Conservation (phyloP, 2,797 vertebrate species). For the Basileuterus tristriatus region DNA sequence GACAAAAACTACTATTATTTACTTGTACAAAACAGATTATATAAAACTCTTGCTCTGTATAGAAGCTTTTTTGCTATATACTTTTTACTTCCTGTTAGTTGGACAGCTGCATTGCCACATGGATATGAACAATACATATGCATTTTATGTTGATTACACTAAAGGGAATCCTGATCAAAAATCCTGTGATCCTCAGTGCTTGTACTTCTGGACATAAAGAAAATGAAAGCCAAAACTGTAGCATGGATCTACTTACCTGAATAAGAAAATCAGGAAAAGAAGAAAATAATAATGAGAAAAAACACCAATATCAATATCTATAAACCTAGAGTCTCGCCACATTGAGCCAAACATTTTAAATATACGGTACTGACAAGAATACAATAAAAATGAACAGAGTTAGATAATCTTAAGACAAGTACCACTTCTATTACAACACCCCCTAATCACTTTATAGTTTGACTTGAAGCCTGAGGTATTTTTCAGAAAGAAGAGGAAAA, state of each 20-base stretch:
- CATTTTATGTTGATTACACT: not conserved
- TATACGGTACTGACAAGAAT: not conserved
- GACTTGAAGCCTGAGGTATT: not conserved
- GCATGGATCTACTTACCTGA: not conserved
- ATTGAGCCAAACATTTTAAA: not conserved
- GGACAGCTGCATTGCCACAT: not conserved
- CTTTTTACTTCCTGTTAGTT: not conserved
- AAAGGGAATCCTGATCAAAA: not conserved
- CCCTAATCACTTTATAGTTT: not conserved
- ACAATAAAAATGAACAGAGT: not conserved
- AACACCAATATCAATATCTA: not conserved
- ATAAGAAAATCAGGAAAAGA: not conserved
- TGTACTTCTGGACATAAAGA: not conserved
- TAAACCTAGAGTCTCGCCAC: rapidly evolving
- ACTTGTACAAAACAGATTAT: not conserved
- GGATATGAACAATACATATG: not conserved
- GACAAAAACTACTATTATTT: not conserved
- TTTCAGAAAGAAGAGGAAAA: not conserved
- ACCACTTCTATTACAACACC: not conserved
- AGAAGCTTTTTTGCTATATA: not conserved
- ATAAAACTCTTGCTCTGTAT: not conserved
- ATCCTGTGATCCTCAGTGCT: not conserved
- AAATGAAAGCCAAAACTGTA: not conserved
- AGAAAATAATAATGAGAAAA: not conserved
- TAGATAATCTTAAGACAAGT: not conserved